Base-by-base conservation (phyloP, 1,140 invertebrate genomes). In the Drosophila kanapiae region DNA sequence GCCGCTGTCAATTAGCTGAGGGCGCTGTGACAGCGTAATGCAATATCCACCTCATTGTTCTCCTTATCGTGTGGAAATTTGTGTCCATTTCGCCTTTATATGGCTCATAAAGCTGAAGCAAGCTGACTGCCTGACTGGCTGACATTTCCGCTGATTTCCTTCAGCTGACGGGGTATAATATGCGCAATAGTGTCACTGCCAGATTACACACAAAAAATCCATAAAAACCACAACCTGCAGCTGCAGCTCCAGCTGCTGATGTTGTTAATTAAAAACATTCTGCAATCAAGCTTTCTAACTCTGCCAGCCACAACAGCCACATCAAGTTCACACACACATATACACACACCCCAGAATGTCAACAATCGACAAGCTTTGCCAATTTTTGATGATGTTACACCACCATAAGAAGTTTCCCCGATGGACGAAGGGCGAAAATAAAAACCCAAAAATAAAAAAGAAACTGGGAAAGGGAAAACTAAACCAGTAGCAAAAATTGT, bases 301-400 rank as follows among this genome's bases (percentile, higher is more conserved):
- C 27, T 68, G 62, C 18, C 57, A 65, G 37, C 57, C 38, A 47
- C 48, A 37, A 38, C 70, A 72, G 69, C 70, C 70, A 74, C 70
- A 74, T 74, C 70, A 72, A 74, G 68, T 87, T 87, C 58, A 53
- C 49, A 80, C 62, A 65, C 61, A 74, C 29, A 4, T n/a, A 31
- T 3, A 16, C 2, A 23, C 67, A 65, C 58, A 63, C 27, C 81
- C 48, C 63, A 86, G 78, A 87, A 86, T 86, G 83, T 86, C 83
- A 86, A 87, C 71, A 87, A 80, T 80, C 71, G 83, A 86, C 75
- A 87, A 82, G 71, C 80, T 86, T 80, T 76, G 61, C 70, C 65
- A 80, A 76, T 76, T 84, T 80, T 80, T 80, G 65, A 71, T 78
- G 62, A 71, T 71, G 81, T 60, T 75, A 57, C 65, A 67, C 80